Percentiles rank a stretch among this genome's conserved stretches.
phyloP scores from a whole-genome alignment of 2,113 vertebrate species.

The Bettongia penicillata region DNA sequence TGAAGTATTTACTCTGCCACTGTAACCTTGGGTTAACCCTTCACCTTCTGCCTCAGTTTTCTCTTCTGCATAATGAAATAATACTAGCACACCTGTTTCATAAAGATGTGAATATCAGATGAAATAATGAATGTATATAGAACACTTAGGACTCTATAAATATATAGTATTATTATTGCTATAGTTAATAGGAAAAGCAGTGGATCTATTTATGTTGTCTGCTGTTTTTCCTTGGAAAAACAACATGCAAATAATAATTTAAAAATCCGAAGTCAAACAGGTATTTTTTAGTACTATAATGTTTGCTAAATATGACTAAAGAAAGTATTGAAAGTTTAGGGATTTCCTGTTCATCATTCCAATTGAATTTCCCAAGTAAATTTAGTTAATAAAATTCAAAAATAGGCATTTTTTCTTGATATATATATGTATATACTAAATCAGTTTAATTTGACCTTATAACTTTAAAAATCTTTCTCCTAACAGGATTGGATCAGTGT shows the following conservation, averaged over 20 bases:
- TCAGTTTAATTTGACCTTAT: background rate
- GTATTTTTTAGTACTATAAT: conserved; percentile 36
- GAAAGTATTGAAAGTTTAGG: conserved; percentile 39
- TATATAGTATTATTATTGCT: background rate
- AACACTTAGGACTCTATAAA: background rate
- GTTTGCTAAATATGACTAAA: conserved; percentile 24
- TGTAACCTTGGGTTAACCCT: background rate
- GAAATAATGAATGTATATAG: background rate
- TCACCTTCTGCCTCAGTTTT: background rate
- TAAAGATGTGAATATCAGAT: background rate
- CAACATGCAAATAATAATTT: conserved; percentile 52
- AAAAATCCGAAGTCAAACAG: conserved; percentile 14
- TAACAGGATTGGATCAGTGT: background rate
- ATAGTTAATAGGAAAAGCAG: background rate
- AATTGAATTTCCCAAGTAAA: conserved; percentile 22
- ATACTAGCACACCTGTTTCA: background rate
- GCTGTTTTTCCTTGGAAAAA: conserved; percentile 68
- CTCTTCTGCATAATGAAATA: background rate
- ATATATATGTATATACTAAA: background rate
- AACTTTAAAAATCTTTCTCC: background rate
- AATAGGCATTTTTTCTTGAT: conserved; percentile 1
- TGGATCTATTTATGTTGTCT: conserved; percentile 50
- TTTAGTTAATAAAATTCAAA: conserved; percentile 7
- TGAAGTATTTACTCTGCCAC: background rate
- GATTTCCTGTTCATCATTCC: conserved; percentile 39